Conservation (phyloP, 2,888 invertebrate species). For the Nemoura dubitans region DNA sequence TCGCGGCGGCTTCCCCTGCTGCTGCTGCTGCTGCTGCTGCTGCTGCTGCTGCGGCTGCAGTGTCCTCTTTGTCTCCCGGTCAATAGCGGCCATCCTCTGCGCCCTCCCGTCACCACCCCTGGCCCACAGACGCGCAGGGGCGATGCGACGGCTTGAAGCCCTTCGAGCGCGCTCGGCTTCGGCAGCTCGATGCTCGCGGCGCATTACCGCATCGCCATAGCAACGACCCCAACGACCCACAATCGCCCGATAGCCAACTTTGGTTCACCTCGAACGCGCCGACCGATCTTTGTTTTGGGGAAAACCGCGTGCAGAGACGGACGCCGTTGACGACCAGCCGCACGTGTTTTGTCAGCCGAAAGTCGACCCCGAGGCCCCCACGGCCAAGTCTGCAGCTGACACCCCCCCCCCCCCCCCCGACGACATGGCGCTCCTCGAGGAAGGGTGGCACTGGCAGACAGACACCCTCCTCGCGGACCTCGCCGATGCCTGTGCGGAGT, state of each 20-base stretch:
- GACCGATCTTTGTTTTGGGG: background rate
- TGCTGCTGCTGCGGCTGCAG: too few species aligned
- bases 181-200: too few species aligned
- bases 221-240: too few species aligned
- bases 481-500: background rate
- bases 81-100: conserved; percentile 12
- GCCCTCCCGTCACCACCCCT: background rate
- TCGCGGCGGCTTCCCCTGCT: background rate
- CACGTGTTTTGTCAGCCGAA: too few species aligned
- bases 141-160: background rate
- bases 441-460: too few species aligned
- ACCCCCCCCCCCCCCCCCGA: too few species aligned
- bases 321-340: background rate
- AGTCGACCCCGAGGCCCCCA: background rate
- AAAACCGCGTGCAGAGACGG: background rate
- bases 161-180: too few species aligned
- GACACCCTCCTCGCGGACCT: too few species aligned
- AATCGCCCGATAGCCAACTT: background rate
- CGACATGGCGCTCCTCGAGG: too few species aligned
- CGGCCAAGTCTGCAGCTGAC: background rate
- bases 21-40: background rate
- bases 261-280: background rate
- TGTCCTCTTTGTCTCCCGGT: background rate
- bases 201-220: background rate
- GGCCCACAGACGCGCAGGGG: background rate